Base-by-base conservation (phyloP, 2,797 vertebrate genomes). In the Fistularia commersonii region DNA sequence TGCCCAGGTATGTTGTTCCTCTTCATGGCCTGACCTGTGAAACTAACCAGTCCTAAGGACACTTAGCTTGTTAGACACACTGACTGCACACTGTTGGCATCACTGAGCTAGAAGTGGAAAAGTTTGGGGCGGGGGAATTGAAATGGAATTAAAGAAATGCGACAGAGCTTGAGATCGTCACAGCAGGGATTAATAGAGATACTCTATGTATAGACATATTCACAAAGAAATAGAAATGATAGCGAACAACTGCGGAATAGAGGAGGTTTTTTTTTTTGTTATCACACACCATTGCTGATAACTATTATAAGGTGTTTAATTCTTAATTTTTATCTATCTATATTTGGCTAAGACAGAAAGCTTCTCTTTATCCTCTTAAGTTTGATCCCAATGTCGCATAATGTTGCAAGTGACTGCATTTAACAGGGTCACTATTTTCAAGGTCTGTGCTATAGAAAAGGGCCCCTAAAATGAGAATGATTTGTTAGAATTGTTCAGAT, bases 1-100 rank as follows among this genome's bases (percentile, higher is more conserved):
- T 99, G 94, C 95, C 92, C 97, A 99, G 97, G 96, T 98, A 99
- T 98, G 97, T 99, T 94, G 94, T 93, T 93, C 94, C 94, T 98
- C 92, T 91, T 97, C 92, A 93, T 90, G 94, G 97, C 93, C 92
- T 93, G 93, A 96, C 76, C 74, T 57, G 48, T 69, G 23, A 55
- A 64, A 81, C 94, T 97, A 97, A 99, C 95, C 90, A 92, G 91
- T 91, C 88, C 90, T 84, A 91, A 90, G 92, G 92, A 92, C 85
- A 88, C 90, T 92, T 93, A 83, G 89, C 64, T 93, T 67, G 23
- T 41, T 41, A 41, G 13, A 45, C 8, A 41, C 6, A 13, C 8
- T 11, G 15, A 32, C 6, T 45, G 46, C 53, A 62, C 91, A 86
- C 92, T 88, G 88, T 42, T 42, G 14, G 83, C 85, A 90, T 87